These are phyloP conservation scores for Acrossocheilus fasciatus DNA, from an alignment of 2,797 vertebrate species.

Conservation along the genomic window DNA sequence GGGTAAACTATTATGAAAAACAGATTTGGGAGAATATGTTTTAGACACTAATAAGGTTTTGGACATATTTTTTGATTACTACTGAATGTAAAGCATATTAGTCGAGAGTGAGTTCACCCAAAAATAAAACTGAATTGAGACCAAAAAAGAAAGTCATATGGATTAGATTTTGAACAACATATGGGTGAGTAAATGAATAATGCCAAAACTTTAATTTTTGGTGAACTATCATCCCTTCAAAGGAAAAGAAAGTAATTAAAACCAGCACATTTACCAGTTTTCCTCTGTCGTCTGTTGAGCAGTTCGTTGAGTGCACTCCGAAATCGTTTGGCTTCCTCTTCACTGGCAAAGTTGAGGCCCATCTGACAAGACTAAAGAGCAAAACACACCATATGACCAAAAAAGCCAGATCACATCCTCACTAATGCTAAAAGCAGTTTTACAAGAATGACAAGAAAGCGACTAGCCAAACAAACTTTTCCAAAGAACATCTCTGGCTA, in stretches of 20 bases:
- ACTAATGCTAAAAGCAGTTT: slow-evolving; percentile 8
- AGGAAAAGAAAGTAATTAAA: not conserved
- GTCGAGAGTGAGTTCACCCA: not conserved
- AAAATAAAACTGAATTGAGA: not conserved
- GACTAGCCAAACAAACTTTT: not conserved
- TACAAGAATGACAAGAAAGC: not conserved
- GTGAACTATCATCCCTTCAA: slow-evolving; percentile 8
- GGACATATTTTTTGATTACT: not conserved
- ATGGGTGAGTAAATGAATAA: not conserved
- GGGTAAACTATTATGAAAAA: not conserved
- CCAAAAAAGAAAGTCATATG: not conserved
- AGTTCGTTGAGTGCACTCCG: slow-evolving; percentile 87
- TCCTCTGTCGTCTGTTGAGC: slow-evolving; percentile 89
- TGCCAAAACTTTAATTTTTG: not conserved
- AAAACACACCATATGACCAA: slow-evolving; percentile 37
- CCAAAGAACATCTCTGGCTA: not conserved
- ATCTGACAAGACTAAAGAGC: slow-evolving; percentile 89
- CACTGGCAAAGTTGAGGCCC: slow-evolving; percentile 96
- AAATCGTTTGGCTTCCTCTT: slow-evolving; percentile 96
- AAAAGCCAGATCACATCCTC: slow-evolving; percentile 6
- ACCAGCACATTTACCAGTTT: slow-evolving; percentile 81
- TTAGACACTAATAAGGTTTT: not conserved
- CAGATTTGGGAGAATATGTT: not conserved
- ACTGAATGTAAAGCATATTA: not conserved
- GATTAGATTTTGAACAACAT: not conserved